phyloP scores from a whole-genome alignment of 2,113 vertebrate genomes.

The Phodopus roborovskii region DNA sequence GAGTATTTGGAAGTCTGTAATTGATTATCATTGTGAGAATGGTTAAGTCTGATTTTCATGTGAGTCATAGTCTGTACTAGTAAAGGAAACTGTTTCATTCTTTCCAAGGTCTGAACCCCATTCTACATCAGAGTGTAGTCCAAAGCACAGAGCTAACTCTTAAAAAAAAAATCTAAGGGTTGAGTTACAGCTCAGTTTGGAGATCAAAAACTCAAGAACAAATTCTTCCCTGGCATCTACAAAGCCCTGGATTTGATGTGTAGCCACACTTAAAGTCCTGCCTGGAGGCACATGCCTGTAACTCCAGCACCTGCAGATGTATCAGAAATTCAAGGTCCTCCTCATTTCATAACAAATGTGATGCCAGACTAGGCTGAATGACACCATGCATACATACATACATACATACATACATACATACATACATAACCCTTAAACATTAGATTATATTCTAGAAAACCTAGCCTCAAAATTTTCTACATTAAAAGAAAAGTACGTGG shows the following conservation, averaged over 20 bases:
- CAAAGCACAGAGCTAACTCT: constrained; percentile 6
- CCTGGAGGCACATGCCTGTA: too few relatives aligned
- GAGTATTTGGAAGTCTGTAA: background rate
- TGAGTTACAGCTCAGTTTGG: background rate
- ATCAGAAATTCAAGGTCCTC: background rate
- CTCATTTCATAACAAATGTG: background rate
- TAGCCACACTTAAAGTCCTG: background rate
- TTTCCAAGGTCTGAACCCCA: background rate
- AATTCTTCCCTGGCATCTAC: background rate
- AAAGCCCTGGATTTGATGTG: background rate
- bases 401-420: too few relatives aligned
- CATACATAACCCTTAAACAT: too few relatives aligned
- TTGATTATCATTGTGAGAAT: background rate
- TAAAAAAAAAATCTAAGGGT: background rate
- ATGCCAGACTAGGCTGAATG: background rate
- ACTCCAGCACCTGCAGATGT: background rate
- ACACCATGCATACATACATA: too few relatives aligned
- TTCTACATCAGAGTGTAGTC: background rate
- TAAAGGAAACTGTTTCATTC: background rate
- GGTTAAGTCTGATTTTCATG: background rate
- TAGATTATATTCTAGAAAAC: background rate
- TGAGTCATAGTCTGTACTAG: background rate
- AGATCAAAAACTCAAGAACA: background rate
- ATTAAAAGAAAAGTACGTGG: background rate
- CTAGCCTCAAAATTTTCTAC: background rate